phyloP scores from a whole-genome alignment of 2,113 vertebrate species.

The Callaeas wilsoni region DNA sequence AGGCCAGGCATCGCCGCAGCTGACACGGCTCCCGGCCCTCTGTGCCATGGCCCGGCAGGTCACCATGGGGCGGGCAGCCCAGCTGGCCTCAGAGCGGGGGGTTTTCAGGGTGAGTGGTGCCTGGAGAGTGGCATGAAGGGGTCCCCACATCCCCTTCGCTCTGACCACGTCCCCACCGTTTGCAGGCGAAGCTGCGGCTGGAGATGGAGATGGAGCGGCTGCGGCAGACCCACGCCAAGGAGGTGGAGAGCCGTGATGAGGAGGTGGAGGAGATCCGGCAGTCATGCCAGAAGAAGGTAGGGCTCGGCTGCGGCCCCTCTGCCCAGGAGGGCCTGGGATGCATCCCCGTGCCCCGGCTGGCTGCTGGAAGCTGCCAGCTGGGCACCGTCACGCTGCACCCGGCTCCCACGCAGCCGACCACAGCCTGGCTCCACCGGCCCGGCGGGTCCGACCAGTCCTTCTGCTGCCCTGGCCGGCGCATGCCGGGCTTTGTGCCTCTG shows the following conservation, averaged over 20 bases:
- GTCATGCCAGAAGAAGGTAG: slow-evolving; percentile 95
- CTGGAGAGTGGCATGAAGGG: background rate
- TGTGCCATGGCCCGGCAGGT: slow-evolving; percentile 10
- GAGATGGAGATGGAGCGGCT: slow-evolving; percentile 98
- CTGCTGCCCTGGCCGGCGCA: background rate
- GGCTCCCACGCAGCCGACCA: background rate
- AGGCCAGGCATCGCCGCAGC: background rate
- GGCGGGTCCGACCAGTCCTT: background rate
- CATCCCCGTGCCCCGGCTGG: rapidly evolving
- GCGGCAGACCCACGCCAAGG: slow-evolving; percentile 91
- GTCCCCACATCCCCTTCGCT: rapidly evolving
- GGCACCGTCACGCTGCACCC: background rate
- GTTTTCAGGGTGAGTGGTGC: background rate
- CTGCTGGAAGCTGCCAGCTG: background rate
- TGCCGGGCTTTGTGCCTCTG: background rate
- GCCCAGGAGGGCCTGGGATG: background rate
- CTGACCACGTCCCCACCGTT: background rate
- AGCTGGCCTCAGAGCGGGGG: background rate
- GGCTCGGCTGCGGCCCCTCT: rapidly evolving
- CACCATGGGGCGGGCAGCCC: background rate
- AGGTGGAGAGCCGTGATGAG: slow-evolving; percentile 91
- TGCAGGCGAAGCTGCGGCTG: slow-evolving; percentile 89
- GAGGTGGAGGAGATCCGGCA: slow-evolving; percentile 96
- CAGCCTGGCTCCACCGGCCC: background rate
- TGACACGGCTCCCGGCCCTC: background rate